Conservation (phyloP, 2,888 invertebrate species). For the Drosophila sordidula region DNA sequence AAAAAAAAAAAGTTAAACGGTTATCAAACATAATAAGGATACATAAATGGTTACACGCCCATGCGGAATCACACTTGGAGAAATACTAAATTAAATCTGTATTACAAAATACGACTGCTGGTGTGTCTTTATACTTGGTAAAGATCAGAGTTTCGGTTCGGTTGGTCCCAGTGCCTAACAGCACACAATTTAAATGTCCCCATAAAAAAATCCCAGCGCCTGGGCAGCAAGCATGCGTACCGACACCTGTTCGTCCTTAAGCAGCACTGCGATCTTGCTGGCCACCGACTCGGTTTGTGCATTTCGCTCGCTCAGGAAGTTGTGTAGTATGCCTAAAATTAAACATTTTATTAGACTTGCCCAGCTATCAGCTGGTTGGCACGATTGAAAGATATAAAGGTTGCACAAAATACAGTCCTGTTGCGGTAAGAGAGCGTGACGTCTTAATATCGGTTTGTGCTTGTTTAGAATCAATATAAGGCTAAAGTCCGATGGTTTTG, state of each 20-base stretch:
- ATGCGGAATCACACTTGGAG: slow-evolving; percentile 63
- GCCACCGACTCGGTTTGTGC: slow-evolving; percentile 83
- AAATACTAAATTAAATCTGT: slow-evolving; percentile 53
- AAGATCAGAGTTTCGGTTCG: slow-evolving; percentile 12
- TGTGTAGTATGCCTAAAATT: slow-evolving; percentile 79
- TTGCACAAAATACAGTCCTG: too few relatives aligned
- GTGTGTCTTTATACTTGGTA: slow-evolving; percentile 4
- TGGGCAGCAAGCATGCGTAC: slow-evolving; percentile 84
- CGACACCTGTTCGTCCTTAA: slow-evolving; percentile 83
- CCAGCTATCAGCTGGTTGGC: too few relatives aligned
- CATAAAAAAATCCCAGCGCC: slow-evolving; percentile 84
- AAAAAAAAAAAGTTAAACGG: slow-evolving; percentile 38
- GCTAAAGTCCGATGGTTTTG: too few relatives aligned
- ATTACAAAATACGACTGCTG: slow-evolving; percentile 22
- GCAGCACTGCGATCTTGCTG: slow-evolving; percentile 82
- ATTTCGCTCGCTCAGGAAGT: slow-evolving; percentile 82
- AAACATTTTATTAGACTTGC: neutral
- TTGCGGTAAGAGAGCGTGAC: too few relatives aligned
- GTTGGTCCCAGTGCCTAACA: slow-evolving; percentile 35
- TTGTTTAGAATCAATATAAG: too few relatives aligned
- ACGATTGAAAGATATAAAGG: too few relatives aligned
- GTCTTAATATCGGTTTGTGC: too few relatives aligned
- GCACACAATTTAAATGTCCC: slow-evolving; percentile 75
- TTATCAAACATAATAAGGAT: slow-evolving; percentile 62
- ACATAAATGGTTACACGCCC: slow-evolving; percentile 45